phyloP scores from a whole-genome alignment of 2,888 invertebrate genomes.

The Phaedon cochleariae region DNA sequence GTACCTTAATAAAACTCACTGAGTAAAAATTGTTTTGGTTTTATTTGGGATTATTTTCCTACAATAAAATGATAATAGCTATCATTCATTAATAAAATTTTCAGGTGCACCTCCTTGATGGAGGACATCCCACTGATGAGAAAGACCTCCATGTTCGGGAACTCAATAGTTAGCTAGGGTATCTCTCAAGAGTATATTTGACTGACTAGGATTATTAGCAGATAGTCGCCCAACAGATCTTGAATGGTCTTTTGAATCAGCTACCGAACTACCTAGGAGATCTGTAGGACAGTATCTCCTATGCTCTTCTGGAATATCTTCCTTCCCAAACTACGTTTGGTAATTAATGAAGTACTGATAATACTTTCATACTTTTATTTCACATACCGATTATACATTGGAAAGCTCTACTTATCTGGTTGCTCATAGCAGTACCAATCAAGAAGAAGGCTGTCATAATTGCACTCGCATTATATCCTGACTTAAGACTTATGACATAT shows the following conservation, averaged over 20 bases:
- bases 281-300: constrained; percentile 3
- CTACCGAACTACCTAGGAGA: neutral
- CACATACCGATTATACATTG: too few species aligned
- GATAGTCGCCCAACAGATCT: constrained; percentile 1
- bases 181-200: neutral
- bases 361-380: too few species aligned
- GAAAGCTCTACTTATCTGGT: too few species aligned
- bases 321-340: too few species aligned
- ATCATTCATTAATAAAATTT: neutral
- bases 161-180: constrained; percentile 2
- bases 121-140: neutral
- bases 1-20: too few species aligned
- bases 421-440: too few species aligned
- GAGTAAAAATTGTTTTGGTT: neutral
- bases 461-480: too few species aligned
- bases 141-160: neutral
- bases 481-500: too few species aligned
- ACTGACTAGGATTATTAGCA: neutral
- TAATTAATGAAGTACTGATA: too few species aligned
- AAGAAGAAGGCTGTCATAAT: too few species aligned
- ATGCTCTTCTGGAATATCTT: neutral
- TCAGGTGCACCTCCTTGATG: neutral
- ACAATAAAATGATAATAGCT: neutral
- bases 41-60: neutral
- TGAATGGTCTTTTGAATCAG: neutral